These are phyloP conservation scores for Apodemus agrarius DNA, from an alignment of 2,797 vertebrate species.

Conservation along the genomic window DNA sequence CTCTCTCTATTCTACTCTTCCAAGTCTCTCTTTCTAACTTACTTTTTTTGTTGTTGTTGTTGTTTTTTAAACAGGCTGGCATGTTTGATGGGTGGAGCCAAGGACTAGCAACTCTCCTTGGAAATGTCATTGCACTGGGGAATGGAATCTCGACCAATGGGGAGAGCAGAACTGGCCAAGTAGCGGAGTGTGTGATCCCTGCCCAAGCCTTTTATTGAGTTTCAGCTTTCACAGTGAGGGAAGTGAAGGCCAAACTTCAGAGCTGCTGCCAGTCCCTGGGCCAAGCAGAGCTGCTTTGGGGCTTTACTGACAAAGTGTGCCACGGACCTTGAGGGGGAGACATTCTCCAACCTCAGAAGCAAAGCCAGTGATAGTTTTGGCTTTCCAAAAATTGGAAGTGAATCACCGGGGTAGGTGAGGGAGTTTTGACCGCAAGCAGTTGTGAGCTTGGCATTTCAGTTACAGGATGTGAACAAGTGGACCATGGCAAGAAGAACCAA, in stretches of 20 bases:
- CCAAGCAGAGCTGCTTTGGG: neutral
- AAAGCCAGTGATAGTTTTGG: neutral
- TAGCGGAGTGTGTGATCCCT: neutral
- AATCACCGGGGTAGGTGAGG: neutral
- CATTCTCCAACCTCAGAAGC: neutral
- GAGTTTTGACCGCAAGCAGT: neutral
- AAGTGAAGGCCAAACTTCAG: neutral
- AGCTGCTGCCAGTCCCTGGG: neutral
- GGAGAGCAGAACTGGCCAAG: neutral
- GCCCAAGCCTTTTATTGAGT: neutral
- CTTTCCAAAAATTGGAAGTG: neutral
- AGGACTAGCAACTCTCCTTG: neutral
- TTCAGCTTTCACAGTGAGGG: constrained; percentile 18
- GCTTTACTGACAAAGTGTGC: neutral
- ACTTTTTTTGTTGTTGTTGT: neutral
- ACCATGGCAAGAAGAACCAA: neutral
- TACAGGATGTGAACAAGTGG: neutral
- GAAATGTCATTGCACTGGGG: neutral
- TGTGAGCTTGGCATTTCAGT: neutral
- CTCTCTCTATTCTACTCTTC: neutral
- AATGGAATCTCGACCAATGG: neutral
- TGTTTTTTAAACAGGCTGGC: neutral
- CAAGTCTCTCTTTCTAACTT: neutral
- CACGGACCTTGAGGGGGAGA: neutral
- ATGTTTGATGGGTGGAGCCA: neutral